Base-by-base conservation (phyloP, 2,888 invertebrate species). In the Lepidonotus clava region DNA sequence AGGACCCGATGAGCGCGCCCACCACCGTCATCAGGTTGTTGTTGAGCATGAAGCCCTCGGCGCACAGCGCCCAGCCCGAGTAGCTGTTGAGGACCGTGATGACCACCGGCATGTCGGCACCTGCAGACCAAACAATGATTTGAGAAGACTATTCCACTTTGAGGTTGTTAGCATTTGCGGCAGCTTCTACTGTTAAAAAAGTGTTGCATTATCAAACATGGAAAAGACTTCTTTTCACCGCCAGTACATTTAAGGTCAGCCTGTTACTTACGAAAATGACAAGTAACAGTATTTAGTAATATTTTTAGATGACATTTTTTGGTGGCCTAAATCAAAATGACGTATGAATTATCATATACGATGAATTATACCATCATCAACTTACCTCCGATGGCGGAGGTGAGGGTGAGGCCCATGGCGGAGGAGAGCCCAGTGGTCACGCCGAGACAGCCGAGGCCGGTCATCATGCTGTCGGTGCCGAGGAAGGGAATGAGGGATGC, bases 31-130 rank as follows among this genome's bases (percentile, higher is more conserved):
- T 97, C 88, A 98, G 95, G 90, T 97, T 97, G 95, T 98, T 98
- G 95, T 98, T 97, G 89, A 98, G 95, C 98, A 98, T 98, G 95
- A 98, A 98, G 51, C 98, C 98, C 95, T 98, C 98, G 11, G 98
- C 98, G 94, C 98, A 98, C 88, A 98, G 95, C 34, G 98, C 98
- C 98, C 98, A 98, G 71, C 98, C 98, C 0, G 97, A 97, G 95
- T 98, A 98, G 92, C 97, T 97, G 96, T 98, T 98, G 71, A 98
- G 95, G 18, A 98, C 98, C 0, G 98, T 98, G 92, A 98, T 98
- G 2, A 98, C 98, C 0, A 98, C 98, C 0, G 98, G 98, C 98
- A 98, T 98, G 95, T 98, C 98, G 89, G 98, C 98, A 90, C 97
- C 97, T 97, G 91, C 56, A 91, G 87, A 83, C 21, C 83, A 14